phyloP scores from a whole-genome alignment of 37 sponge, comb jelly and placozoan genomes.

The Tethya wilhelma region DNA sequence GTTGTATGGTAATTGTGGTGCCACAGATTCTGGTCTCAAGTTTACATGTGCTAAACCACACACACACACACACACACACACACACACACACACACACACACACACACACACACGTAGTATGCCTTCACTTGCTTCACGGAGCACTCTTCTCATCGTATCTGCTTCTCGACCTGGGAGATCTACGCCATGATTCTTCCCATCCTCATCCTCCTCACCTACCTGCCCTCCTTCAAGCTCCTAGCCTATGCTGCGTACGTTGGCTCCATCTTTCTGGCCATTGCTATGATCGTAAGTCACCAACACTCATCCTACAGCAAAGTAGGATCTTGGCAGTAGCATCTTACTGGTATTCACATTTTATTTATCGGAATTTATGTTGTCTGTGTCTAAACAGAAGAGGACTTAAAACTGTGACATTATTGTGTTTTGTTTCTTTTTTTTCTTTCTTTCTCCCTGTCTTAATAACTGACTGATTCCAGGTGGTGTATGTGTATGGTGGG shows the following conservation, averaged over 20 bases:
- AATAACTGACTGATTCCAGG: constrained; percentile 18
- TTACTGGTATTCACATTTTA: not conserved
- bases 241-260: constrained; percentile 82
- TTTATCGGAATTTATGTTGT: not conserved
- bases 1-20: not conserved
- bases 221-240: constrained; percentile 88
- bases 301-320: not conserved
- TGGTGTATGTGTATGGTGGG: constrained; percentile 64
- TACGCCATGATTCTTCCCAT: constrained; percentile 81
- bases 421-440: not conserved
- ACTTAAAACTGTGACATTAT: not conserved
- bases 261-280: constrained; percentile 80
- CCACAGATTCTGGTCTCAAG: not conserved
- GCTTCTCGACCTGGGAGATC: constrained; percentile 57
- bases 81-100: constrained; percentile 1
- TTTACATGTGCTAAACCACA: not conserved
- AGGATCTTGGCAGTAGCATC: not conserved
- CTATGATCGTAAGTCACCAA: constrained; percentile 67
- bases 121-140: constrained; percentile 53
- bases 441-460: not conserved
- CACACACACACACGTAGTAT: constrained; percentile 42
- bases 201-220: constrained; percentile 75
- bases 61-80: constrained; percentile 4
- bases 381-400: not conserved
- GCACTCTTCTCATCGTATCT: not conserved